Conservation (phyloP, 1,140 invertebrate genomes). For the Oncopodura yosiiana region DNA sequence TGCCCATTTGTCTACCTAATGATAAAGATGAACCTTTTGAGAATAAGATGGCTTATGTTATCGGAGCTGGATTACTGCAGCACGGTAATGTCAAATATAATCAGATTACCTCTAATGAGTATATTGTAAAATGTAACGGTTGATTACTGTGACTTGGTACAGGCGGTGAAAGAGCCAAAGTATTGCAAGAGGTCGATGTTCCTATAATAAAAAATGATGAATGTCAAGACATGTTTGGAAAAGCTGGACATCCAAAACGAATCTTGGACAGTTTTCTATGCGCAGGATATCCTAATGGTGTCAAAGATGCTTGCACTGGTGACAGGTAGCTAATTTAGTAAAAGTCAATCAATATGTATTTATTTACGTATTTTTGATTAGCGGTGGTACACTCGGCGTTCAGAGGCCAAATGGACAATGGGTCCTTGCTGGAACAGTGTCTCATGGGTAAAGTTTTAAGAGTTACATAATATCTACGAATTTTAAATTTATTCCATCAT, state of each 20-base stretch:
- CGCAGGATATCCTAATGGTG: constrained; percentile 80
- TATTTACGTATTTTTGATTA: constrained; percentile 65
- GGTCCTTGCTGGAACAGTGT: constrained; percentile 82
- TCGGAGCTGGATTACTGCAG: constrained; percentile 7
- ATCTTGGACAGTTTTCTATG: constrained; percentile 80
- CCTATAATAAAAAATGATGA: constrained; percentile 80
- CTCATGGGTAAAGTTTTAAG: too few relatives aligned
- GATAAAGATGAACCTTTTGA: constrained; percentile 71
- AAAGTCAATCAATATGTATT: too few relatives aligned
- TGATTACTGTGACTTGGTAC: constrained; percentile 5
- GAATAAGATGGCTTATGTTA: constrained; percentile 39
- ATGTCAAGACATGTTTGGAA: constrained; percentile 86
- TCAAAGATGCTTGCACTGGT: constrained; percentile 89
- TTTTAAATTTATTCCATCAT: too few relatives aligned
- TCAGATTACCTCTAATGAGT: constrained; percentile 26
- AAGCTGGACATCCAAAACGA: constrained; percentile 71
- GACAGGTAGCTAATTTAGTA: too few relatives aligned
- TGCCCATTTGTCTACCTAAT: constrained; percentile 80
- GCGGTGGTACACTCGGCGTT: constrained; percentile 78
- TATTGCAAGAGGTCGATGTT: constrained; percentile 80
- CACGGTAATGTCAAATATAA: constrained; percentile 2
- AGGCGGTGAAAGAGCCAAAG: constrained; percentile 75
- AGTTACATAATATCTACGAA: too few relatives aligned
- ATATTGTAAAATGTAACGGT: neutral
- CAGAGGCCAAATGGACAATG: constrained; percentile 72